Conservation (phyloP, 2,113 vertebrate species). For the Pao palembangensis region DNA sequence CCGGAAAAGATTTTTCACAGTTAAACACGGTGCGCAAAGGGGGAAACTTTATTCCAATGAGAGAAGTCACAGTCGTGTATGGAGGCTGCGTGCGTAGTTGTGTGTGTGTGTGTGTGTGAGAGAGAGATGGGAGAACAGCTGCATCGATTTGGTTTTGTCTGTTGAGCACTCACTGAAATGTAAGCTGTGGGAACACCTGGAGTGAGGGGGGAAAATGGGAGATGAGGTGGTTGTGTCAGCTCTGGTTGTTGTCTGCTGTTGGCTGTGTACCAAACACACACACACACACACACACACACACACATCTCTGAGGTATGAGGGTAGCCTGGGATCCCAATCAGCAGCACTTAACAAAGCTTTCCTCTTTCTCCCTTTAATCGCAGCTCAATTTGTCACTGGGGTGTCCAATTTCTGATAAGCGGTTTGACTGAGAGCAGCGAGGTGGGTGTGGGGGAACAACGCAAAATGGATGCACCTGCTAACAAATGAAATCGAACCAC, state of each 20-base stretch:
- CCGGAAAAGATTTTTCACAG: conserved; percentile 33
- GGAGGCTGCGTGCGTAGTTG: conserved; percentile 14
- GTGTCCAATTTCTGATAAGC: conserved; percentile 78
- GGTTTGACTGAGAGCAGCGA: conserved; percentile 63
- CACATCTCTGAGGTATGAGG: conserved; percentile 48
- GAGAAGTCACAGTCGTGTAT: conserved; percentile 31
- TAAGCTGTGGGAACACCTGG: conserved; percentile 74
- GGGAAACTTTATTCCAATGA: conserved; percentile 47
- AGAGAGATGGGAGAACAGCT: conserved; percentile 48
- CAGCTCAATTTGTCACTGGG: conserved; percentile 74
- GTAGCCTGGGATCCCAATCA: conserved; percentile 66
- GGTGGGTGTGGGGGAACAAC: conserved; percentile 54
- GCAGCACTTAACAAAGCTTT: conserved; percentile 72
- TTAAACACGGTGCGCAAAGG: conserved; percentile 44
- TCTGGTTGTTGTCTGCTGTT: conserved; percentile 37
- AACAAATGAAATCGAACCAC: conserved; percentile 76
- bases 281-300: conserved; percentile 9
- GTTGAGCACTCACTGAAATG: conserved; percentile 66
- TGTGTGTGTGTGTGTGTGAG: conserved; percentile 7
- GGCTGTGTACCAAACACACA: conserved; percentile 53
- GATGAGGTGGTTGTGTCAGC: conserved; percentile 54
- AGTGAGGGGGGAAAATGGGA: conserved; percentile 55
- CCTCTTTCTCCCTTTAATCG: conserved; percentile 71
- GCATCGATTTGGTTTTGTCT: conserved; percentile 70
- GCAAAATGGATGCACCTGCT: conserved; percentile 80